These are phyloP conservation scores for Carassius gibelio DNA, from an alignment of 2,113 vertebrate genomes.

Conservation along the genomic window DNA sequence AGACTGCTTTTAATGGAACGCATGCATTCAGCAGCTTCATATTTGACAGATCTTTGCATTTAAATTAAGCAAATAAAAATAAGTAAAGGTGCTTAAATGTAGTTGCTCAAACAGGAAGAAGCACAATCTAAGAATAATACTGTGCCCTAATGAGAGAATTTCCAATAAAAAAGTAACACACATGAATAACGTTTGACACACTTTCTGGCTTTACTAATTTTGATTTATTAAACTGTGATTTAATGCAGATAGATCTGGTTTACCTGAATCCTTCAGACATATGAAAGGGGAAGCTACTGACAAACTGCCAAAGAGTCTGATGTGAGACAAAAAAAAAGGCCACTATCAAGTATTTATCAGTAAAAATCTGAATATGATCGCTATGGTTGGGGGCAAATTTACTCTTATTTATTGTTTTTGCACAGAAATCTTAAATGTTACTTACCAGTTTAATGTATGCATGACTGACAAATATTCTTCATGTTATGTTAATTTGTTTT, in stretches of 20 bases:
- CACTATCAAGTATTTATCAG: neutral
- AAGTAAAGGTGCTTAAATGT: neutral
- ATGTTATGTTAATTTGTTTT: too few species aligned
- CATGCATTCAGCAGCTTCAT: neutral
- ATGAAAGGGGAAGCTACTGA: neutral
- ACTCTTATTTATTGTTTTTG: too few species aligned
- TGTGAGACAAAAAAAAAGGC: neutral
- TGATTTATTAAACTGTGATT: neutral
- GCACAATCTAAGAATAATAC: neutral
- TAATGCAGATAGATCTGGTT: neutral
- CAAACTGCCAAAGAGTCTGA: neutral
- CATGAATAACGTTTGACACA: neutral
- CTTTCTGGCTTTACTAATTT: neutral
- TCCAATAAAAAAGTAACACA: neutral
- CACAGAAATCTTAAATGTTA: too few species aligned
- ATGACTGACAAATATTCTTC: too few species aligned
- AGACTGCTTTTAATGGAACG: neutral
- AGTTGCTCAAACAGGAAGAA: neutral
- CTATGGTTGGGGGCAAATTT: too few species aligned
- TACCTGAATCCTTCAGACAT: neutral
- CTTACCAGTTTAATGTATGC: too few species aligned
- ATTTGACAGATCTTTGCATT: neutral
- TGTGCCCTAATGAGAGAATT: neutral
- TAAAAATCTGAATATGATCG: too few species aligned
- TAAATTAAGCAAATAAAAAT: neutral